Evolutionary conservation across 2,797 vertebrate genomes (phyloP).

Genomic region (Fistularia tabacaria): DNA sequence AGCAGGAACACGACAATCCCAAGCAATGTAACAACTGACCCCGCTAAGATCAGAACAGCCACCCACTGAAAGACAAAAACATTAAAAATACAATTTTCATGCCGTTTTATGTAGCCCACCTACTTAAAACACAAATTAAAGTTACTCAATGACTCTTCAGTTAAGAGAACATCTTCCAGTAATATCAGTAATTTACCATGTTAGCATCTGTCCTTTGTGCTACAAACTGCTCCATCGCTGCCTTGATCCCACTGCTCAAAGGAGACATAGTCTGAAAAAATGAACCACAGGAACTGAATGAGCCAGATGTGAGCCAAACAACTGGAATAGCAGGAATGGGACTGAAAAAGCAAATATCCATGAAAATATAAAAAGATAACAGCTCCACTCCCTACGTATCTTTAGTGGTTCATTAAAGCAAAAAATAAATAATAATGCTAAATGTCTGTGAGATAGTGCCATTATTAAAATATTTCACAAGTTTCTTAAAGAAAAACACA

Average conservation of each 20-base stretch:
- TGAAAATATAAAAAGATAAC: too few species aligned
- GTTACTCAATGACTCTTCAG: background rate
- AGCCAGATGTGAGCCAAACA: background rate
- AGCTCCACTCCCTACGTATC: too few species aligned
- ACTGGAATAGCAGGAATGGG: background rate
- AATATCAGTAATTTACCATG: constrained; percentile 74
- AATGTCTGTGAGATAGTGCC: too few species aligned
- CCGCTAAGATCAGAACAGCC: constrained; percentile 78
- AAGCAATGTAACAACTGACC: constrained; percentile 63
- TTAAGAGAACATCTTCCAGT: background rate
- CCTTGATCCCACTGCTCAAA: constrained; percentile 56
- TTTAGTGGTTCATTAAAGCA: too few species aligned
- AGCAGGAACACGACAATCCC: constrained; percentile 77
- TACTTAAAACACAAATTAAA: too few species aligned
- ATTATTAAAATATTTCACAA: too few species aligned
- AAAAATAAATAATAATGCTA: too few species aligned
- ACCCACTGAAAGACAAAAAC: constrained; percentile 72
- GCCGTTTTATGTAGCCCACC: background rate
- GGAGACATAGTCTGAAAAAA: constrained; percentile 64
- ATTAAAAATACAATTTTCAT: background rate
- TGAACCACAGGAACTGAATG: background rate
- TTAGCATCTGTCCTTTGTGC: constrained; percentile 79
- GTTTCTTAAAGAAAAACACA: too few species aligned
- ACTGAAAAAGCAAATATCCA: too few species aligned
- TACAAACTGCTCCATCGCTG: constrained; percentile 75